Conservation (phyloP, 2,113 vertebrate species). For the Zosterops pallidus region DNA sequence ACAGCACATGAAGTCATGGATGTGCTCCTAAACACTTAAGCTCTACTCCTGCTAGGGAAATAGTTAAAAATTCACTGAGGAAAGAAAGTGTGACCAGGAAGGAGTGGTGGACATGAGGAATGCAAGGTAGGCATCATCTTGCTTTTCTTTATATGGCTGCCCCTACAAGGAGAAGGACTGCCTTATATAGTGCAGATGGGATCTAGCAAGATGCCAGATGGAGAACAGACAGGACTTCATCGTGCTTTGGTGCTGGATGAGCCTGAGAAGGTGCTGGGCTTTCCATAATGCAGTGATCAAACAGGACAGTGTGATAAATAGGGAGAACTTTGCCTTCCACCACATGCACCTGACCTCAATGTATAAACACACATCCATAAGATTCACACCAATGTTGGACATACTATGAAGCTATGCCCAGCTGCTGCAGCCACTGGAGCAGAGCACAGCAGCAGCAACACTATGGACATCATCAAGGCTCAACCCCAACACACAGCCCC, state of each 20-base stretch:
- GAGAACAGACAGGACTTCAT: neutral
- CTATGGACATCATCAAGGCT: accelerated
- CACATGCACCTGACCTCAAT: accelerated
- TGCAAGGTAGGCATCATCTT: neutral
- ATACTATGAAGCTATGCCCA: neutral
- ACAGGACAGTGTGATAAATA: neutral
- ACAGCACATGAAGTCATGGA: neutral
- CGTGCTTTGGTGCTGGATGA: neutral
- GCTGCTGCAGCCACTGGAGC: neutral
- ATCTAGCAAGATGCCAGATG: neutral
- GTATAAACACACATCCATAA: accelerated
- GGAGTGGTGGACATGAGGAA: neutral
- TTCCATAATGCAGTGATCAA: neutral
- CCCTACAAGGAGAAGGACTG: neutral
- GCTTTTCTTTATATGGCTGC: neutral
- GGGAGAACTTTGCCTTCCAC: neutral
- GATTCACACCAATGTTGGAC: neutral
- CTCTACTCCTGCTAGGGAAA: neutral
- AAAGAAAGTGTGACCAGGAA: neutral
- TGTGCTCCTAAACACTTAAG: neutral
- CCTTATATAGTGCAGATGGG: neutral
- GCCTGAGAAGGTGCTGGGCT: neutral
- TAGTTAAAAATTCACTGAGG: neutral
- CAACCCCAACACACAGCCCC: neutral
- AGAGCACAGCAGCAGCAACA: neutral